A percentile compares a stretch with the other conserved stretches of the same genome.
phyloP scores from a whole-genome alignment of 2,888 invertebrate genomes.

The Trimorus sp. region DNA sequence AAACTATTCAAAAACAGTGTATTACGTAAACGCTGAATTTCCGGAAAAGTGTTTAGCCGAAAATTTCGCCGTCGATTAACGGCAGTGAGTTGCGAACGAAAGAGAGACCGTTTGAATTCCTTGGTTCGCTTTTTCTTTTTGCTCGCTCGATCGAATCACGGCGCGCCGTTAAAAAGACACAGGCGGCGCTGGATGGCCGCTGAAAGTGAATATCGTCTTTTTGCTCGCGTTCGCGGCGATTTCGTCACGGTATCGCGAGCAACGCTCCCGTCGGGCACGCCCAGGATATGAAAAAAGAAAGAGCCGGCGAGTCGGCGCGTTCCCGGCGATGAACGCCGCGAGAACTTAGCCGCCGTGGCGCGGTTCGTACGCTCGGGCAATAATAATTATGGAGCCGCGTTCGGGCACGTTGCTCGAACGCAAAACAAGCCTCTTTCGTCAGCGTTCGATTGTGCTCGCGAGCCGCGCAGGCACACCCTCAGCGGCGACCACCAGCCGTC shows the following conservation, averaged over 20 bases:
- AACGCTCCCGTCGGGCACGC: constrained; percentile 64
- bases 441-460: constrained; percentile 58
- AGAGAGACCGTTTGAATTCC: constrained; percentile 41
- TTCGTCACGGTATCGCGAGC: constrained; percentile 65
- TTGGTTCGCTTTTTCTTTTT: constrained; percentile 43
- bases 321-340: constrained; percentile 52
- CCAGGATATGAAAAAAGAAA: constrained; percentile 63
- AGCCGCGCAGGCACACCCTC: constrained; percentile 52
- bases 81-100: constrained; percentile 32
- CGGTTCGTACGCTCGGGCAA: constrained; percentile 48
- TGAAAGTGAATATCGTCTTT: constrained; percentile 65
- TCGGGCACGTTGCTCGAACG: constrained; percentile 54
- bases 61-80: too few species aligned
- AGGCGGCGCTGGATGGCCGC: constrained; percentile 57
- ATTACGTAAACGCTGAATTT: too few species aligned
- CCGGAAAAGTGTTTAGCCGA: too few species aligned
- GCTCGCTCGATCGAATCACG: constrained; percentile 41
- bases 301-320: constrained; percentile 35
- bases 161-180: constrained; percentile 48
- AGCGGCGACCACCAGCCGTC: constrained; percentile 88
- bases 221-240: constrained; percentile 59
- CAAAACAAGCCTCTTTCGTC: constrained; percentile 64
- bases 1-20: too few species aligned
- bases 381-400: constrained; percentile 61
- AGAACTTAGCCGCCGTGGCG: too few species aligned